Evolutionary conservation across 2,797 vertebrate species (phyloP).

Genomic region (Sitta carolinensis): DNA sequence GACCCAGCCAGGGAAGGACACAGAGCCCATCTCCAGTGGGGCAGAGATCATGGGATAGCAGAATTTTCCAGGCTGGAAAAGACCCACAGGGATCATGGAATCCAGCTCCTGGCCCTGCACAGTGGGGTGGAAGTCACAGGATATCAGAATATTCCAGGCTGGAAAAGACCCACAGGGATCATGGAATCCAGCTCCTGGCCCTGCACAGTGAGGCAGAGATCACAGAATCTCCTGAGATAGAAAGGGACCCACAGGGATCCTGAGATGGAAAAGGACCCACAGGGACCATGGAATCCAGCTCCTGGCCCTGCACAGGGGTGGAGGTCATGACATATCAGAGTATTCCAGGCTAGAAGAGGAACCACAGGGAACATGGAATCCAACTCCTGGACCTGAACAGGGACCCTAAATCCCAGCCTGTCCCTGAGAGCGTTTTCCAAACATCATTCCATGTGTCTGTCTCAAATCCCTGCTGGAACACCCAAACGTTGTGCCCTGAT

Average conservation of each 20-base stretch:
- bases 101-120: background rate
- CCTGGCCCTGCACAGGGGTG: background rate
- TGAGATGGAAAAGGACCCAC: too few relatives aligned
- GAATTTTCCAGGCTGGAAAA: background rate
- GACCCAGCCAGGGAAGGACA: background rate
- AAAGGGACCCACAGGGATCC: too few relatives aligned
- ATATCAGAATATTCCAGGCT: background rate
- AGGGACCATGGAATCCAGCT: background rate
- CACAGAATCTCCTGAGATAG: too few relatives aligned
- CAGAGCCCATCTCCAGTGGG: background rate
- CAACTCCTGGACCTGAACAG: background rate
- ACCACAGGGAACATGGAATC: background rate
- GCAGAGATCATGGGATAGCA: too few relatives aligned
- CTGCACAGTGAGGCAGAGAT: background rate
- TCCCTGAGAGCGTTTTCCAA: background rate
- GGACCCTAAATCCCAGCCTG: background rate
- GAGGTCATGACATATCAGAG: background rate
- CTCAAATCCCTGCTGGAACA: background rate
- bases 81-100: background rate
- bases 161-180: background rate
- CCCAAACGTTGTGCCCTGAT: rapidly evolving
- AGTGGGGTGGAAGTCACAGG: background rate
- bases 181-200: background rate
- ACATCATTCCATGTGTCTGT: rapidly evolving
- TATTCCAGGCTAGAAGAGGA: background rate